Evolutionary conservation across 2,113 vertebrate species (phyloP).

Genomic region (Rhipidura dahli): DNA sequence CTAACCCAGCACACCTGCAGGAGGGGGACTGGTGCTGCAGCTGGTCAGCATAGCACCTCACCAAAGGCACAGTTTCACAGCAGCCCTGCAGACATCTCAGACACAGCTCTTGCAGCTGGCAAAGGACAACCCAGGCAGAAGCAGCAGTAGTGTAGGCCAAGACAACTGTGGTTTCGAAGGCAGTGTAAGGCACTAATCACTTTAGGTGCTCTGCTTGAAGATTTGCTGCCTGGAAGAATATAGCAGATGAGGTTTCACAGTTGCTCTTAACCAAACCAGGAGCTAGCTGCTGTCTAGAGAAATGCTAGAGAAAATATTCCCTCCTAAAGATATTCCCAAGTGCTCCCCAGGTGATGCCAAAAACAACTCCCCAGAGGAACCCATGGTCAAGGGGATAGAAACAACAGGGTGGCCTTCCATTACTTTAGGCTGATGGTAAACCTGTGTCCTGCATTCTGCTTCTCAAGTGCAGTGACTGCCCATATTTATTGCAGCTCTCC

Average conservation of each 20-base stretch:
- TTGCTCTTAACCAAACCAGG: background rate
- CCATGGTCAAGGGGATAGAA: background rate
- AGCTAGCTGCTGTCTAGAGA: background rate
- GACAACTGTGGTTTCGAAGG: background rate
- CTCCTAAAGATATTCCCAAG: background rate
- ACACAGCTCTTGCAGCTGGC: background rate
- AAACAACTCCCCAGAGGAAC: background rate
- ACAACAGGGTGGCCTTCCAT: background rate
- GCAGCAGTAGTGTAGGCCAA: background rate
- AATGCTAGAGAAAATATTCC: background rate
- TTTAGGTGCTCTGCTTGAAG: background rate
- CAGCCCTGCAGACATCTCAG: background rate
- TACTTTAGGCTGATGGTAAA: background rate
- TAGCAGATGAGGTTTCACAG: background rate
- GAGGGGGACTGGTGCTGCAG: background rate
- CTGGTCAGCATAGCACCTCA: background rate
- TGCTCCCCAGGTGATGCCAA: background rate
- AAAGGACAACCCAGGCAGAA: background rate
- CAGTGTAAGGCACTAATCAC: background rate
- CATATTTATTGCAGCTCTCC: accelerated
- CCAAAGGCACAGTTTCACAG: background rate
- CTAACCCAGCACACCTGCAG: background rate
- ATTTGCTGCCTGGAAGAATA: background rate
- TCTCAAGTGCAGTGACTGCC: background rate
- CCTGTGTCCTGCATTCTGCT: background rate